These are phyloP conservation scores for Stenurella melanura DNA, from an alignment of 2,888 invertebrate genomes.

Conservation along the genomic window DNA sequence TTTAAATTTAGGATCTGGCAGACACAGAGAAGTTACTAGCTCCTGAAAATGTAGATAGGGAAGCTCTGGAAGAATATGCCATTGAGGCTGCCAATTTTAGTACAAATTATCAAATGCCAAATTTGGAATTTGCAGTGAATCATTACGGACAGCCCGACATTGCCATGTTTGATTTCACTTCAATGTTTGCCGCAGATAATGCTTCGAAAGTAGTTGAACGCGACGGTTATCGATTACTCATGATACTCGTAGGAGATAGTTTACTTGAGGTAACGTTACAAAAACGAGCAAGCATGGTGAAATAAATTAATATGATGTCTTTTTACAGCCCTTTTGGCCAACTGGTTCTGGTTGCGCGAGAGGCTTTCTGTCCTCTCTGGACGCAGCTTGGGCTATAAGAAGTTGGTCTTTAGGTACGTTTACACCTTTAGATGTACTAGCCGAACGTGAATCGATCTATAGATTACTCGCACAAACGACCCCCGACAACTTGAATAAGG, in stretches of 20 bases:
- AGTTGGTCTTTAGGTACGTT: constrained; percentile 82
- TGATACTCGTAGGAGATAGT: constrained; percentile 96
- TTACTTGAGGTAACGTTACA: constrained; percentile 83
- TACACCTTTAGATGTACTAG: constrained; percentile 89
- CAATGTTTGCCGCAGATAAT: constrained; percentile 98
- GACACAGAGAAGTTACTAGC: constrained; percentile 93
- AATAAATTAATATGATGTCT: neutral
- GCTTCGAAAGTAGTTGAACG: constrained; percentile 87
- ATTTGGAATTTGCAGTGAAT: constrained; percentile 96
- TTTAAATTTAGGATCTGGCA: constrained; percentile 85
- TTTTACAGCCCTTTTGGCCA: constrained; percentile 93
- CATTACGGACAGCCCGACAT: constrained; percentile 98
- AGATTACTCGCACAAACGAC: constrained; percentile 90
- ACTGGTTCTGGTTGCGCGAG: constrained; percentile 98
- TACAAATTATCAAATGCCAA: constrained; percentile 89
- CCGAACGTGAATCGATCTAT: constrained; percentile 96
- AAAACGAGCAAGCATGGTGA: neutral
- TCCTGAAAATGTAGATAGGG: constrained; percentile 92
- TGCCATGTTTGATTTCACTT: constrained; percentile 99
- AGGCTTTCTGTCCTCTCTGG: constrained; percentile 96
- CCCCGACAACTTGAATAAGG: constrained; percentile 95
- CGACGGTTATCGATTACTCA: constrained; percentile 86
- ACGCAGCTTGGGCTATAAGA: constrained; percentile 96
- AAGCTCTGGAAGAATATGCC: constrained; percentile 92
- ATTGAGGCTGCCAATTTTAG: constrained; percentile 96